A percentile compares a stretch with the other conserved stretches of the same genome.
These are phyloP conservation scores for Psix sp. DNA, from an alignment of 1,140 invertebrate species.

Conservation along the genomic window DNA sequence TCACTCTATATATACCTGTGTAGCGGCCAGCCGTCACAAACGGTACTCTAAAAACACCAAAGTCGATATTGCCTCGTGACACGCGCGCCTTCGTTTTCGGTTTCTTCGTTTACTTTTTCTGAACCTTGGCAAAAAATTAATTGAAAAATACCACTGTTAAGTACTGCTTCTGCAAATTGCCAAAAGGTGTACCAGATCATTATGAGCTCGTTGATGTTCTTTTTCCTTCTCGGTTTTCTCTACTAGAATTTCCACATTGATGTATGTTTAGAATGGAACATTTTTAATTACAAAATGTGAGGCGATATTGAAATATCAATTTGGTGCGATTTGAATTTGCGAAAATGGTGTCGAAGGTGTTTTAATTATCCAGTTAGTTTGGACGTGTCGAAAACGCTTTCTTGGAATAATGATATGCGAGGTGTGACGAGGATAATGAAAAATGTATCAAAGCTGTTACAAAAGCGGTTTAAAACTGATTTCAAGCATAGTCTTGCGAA, in stretches of 20 bases:
- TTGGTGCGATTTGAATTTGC: no score
- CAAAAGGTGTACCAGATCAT: slow-evolving; percentile 42
- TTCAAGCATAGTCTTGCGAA: slow-evolving; percentile 33
- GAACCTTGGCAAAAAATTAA: slow-evolving; percentile 67
- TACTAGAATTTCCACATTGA: neutral
- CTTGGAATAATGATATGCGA: no score
- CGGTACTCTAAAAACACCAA: slow-evolving; percentile 62
- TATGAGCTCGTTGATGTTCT: slow-evolving; percentile 19
- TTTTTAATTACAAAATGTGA: no score
- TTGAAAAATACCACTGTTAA: slow-evolving; percentile 68
- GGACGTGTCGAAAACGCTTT: no score
- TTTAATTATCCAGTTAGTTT: no score
- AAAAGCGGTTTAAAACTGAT: slow-evolving; percentile 50
- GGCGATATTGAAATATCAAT: neutral
- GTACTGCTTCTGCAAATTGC: slow-evolving; percentile 37
- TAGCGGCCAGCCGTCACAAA: slow-evolving; percentile 37
- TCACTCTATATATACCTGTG: slow-evolving; percentile 53
- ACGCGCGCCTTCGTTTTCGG: slow-evolving; percentile 62
- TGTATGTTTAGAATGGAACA: no score
- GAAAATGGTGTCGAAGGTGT: no score
- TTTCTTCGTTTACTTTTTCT: slow-evolving; percentile 36
- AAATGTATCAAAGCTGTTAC: slow-evolving; percentile 37
- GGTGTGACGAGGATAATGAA: slow-evolving; percentile 41
- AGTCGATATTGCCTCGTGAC: slow-evolving; percentile 69
- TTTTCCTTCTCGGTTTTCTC: neutral